Evolutionary conservation across 2,113 vertebrate genomes (phyloP), one percentile per base, ranked within the genome.

Genomic region (Scolopax mira): DNA sequence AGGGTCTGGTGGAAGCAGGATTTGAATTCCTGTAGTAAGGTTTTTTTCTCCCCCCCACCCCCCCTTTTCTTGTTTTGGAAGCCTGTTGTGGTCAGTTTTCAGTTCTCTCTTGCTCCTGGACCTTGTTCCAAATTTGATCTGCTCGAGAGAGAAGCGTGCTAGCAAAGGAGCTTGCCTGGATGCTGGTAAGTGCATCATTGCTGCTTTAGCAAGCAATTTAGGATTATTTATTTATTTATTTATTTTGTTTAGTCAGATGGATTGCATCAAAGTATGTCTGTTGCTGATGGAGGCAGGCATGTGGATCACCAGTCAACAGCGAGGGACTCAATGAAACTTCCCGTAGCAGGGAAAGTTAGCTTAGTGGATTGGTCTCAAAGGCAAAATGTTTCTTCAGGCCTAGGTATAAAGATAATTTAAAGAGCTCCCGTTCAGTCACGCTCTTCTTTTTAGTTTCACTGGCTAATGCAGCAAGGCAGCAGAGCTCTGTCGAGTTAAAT

Each of bases 1-100:
- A 98, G 98, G 98, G 96, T 97, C 98, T 98, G 97, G 97, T 94
- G 95, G 97, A 98, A 98, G 98, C 97, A 98, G 97, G 97, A 97
- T 98, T 97, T 98, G 98, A 98, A 98, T 98, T 98, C 98, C 97
- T 98, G 95, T 95, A 98, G 97, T 95, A 96, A 97, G 96, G 91
- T 80, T 73, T 74, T 60, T 66, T 71, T 44, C 78, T 35, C 24
- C 22, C 31, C 28, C 64, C 72, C 79, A 69, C 64, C 74, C 41
- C 95, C 92, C 41, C 41, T 42, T 79, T 84, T 90, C 96, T 97
- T 95, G 95, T 97, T 97, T 97, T 95, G 95, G 94, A 97, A 92
- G 96, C 94, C 65, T 96, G 89, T 95, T 97, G 96, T 95, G 96
- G 96, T 97, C 97, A 87, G 82, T 93, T 96, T 87, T 96, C 94